Percentiles rank a stretch among this genome's conserved stretches.
phyloP scores from a whole-genome alignment of 2,888 invertebrate species.

The Phyllotreta striolata region DNA sequence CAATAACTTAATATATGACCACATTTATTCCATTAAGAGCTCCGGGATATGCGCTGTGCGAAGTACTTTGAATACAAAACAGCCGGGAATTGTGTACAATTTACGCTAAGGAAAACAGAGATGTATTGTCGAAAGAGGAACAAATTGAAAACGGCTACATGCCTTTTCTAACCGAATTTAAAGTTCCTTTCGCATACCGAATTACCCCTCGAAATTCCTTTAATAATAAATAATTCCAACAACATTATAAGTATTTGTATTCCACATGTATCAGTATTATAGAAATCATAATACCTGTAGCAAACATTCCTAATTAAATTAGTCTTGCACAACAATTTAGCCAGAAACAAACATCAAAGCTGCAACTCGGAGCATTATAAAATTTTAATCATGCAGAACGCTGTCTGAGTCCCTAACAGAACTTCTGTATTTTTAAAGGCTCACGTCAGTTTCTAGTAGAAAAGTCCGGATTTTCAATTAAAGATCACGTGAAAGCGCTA shows the following conservation, averaged over 20 bases:
- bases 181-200: background rate
- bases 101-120: conserved; percentile 16
- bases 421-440: conserved; percentile 1
- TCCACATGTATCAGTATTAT: too few species aligned
- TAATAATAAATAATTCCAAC: too few species aligned
- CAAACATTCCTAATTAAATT: too few species aligned
- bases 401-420: background rate
- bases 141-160: conserved; percentile 13
- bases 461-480: conserved; percentile 8
- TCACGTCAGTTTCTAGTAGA: conserved; percentile 1
- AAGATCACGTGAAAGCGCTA: conserved; percentile 9
- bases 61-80: conserved; percentile 33
- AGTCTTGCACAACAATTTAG: too few species aligned
- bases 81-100: conserved; percentile 14
- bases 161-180: background rate
- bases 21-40: conserved; percentile 37
- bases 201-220: too few species aligned
- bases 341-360: too few species aligned
- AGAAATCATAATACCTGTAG: too few species aligned
- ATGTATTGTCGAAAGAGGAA: conserved; percentile 8
- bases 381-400: background rate
- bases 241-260: too few species aligned
- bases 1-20: conserved; percentile 34
- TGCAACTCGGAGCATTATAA: too few species aligned
- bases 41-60: conserved; percentile 30